Percentiles rank a stretch among this genome's conserved stretches.
Conservation (phyloP, 2,113 vertebrate genomes). For the Eurystomus gularis region DNA sequence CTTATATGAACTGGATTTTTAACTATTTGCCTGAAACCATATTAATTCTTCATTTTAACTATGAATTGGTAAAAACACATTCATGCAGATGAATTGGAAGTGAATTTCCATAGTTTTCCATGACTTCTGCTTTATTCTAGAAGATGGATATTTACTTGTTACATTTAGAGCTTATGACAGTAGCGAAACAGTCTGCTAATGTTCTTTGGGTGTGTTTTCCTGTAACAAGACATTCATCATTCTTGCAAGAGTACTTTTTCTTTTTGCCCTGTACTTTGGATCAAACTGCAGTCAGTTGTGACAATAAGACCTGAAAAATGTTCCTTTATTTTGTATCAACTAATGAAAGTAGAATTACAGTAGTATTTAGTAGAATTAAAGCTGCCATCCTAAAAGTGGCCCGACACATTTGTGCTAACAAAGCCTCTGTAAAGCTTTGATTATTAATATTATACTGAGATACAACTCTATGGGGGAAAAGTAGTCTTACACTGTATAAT, state of each 20-base stretch:
- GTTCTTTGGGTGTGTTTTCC: not conserved
- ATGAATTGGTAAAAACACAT: not conserved
- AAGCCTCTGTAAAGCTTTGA: not conserved
- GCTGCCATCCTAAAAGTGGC: not conserved
- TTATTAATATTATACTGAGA: not conserved
- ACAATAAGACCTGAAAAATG: not conserved
- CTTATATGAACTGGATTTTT: not conserved
- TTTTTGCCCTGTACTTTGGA: not conserved
- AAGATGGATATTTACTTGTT: not conserved
- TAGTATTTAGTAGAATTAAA: too few species aligned
- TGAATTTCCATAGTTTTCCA: not conserved
- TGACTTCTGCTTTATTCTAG: not conserved
- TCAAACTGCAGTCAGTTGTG: not conserved
- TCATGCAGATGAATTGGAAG: not conserved
- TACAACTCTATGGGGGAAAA: slow-evolving; percentile 57
- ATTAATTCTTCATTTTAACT: not conserved
- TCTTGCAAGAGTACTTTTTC: not conserved
- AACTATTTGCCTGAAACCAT: not conserved
- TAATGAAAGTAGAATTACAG: not conserved
- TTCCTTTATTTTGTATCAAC: not conserved
- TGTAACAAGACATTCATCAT: not conserved
- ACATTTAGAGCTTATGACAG: not conserved
- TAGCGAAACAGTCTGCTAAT: not conserved
- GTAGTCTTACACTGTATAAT: not conserved
- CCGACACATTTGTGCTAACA: not conserved